Evolutionary conservation across 1,140 invertebrate genomes (phyloP).

Genomic region (Lordiphosa stackelbergi): DNA sequence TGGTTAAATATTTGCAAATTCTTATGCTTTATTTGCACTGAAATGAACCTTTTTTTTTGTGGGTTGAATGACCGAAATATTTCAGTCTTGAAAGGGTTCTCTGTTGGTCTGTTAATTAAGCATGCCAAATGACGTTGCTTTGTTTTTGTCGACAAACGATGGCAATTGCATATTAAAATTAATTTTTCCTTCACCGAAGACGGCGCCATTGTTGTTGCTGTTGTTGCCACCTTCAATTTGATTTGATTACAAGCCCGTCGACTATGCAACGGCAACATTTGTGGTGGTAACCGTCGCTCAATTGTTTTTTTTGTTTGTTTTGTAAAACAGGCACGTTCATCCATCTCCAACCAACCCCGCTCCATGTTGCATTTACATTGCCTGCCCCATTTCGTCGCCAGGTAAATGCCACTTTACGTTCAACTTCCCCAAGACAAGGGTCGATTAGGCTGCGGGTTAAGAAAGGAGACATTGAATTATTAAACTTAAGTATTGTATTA

Average conservation of each 20-base stretch:
- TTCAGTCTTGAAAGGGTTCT: no score
- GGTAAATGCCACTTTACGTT: slow-evolving; percentile 68
- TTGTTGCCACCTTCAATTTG: slow-evolving; percentile 51
- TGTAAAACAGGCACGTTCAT: slow-evolving; percentile 67
- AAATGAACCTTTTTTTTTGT: background rate
- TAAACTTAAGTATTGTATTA: no score
- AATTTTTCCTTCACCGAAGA: slow-evolving; percentile 30
- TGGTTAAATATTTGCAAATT: slow-evolving; percentile 53
- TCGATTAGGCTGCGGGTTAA: no score
- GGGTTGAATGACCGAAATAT: slow-evolving; percentile 4
- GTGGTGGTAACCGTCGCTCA: slow-evolving; percentile 30
- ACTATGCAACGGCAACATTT: slow-evolving; percentile 62
- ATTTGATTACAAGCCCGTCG: slow-evolving; percentile 53
- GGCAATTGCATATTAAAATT: slow-evolving; percentile 41
- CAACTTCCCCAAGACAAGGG: background rate
- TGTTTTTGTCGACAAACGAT: slow-evolving; percentile 22
- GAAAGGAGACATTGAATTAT: no score
- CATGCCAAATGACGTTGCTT: slow-evolving; percentile 16
- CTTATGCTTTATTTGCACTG: slow-evolving; percentile 21
- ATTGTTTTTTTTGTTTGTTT: slow-evolving; percentile 64
- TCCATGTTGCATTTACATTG: background rate
- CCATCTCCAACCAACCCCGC: slow-evolving; percentile 3
- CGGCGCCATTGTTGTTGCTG: slow-evolving; percentile 31
- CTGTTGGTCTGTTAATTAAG: slow-evolving; percentile 42
- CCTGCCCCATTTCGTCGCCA: slow-evolving; percentile 16